These are phyloP conservation scores for Drosophila vallismaia DNA, from an alignment of 2,888 invertebrate species.

Conservation along the genomic window DNA sequence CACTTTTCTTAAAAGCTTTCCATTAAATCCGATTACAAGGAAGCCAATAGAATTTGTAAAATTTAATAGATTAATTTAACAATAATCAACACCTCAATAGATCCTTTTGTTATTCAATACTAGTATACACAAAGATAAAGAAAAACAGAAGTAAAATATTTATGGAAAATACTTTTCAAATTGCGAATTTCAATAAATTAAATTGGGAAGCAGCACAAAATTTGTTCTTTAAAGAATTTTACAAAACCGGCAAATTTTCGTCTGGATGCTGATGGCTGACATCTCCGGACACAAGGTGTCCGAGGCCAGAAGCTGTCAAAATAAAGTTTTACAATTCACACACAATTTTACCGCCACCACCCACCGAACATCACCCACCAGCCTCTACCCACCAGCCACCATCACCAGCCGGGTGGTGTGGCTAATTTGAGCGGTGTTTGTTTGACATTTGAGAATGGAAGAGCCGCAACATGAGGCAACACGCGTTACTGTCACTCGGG, in stretches of 20 bases:
- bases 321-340: conserved; percentile 74
- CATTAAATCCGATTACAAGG: not conserved
- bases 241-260: conserved; percentile 9
- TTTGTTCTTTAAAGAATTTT: not conserved
- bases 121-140: not conserved
- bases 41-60: not conserved
- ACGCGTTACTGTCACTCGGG: conserved; percentile 32
- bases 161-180: no score
- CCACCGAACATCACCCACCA: not conserved
- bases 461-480: conserved; percentile 59
- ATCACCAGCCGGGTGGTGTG: conserved; percentile 59
- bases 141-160: no score
- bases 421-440: conserved; percentile 75
- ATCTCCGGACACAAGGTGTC: conserved; percentile 55
- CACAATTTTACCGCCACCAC: conserved; percentile 30
- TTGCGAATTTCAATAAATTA: no score
- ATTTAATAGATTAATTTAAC: not conserved
- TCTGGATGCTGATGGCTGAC: conserved; percentile 29
- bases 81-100: not conserved
- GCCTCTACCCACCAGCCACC: conserved; percentile 1
- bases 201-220: no score
- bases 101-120: not conserved
- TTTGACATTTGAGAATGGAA: conserved; percentile 73
- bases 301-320: conserved; percentile 66
- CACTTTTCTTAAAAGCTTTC: conserved; percentile 2